phyloP scores from a whole-genome alignment of 1,140 invertebrate species.

The Apis laboriosa region DNA sequence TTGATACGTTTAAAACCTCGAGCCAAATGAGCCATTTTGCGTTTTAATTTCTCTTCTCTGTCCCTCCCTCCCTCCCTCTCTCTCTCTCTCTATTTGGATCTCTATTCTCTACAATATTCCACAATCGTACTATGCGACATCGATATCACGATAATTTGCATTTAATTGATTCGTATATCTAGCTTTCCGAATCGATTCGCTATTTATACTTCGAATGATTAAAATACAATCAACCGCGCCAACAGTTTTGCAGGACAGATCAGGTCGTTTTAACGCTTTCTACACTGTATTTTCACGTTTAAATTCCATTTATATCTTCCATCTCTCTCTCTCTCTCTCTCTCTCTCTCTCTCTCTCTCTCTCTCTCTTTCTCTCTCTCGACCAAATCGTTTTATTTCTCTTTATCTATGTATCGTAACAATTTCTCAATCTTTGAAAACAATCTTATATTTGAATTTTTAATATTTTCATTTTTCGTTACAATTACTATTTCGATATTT shows the following conservation, averaged over 20 bases:
- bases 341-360: too few species aligned
- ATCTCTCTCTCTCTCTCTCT: too few species aligned
- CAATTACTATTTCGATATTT: too few species aligned
- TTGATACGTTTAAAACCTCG: slow-evolving; percentile 55
- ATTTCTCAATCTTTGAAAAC: too few species aligned
- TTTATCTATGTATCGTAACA: too few species aligned
- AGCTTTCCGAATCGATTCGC: slow-evolving; percentile 28
- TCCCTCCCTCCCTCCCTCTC: too few species aligned
- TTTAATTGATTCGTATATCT: slow-evolving; percentile 49
- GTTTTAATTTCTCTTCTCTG: slow-evolving; percentile 51
- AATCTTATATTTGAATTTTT: too few species aligned
- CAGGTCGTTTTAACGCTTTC: background rate
- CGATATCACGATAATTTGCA: slow-evolving; percentile 43
- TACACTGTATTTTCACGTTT: background rate
- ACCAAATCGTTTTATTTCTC: too few species aligned
- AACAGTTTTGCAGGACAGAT: background rate
- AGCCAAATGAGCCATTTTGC: slow-evolving; percentile 52
- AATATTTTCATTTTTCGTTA: too few species aligned
- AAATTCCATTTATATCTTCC: background rate
- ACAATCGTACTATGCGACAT: slow-evolving; percentile 22
- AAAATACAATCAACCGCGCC: slow-evolving; percentile 13
- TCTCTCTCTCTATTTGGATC: slow-evolving; percentile 16
- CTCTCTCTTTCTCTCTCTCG: too few species aligned
- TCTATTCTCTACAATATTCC: background rate
- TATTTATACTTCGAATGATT: slow-evolving; percentile 33